phyloP scores from a whole-genome alignment of 2,113 vertebrate genomes.

The Candoia aspera region DNA sequence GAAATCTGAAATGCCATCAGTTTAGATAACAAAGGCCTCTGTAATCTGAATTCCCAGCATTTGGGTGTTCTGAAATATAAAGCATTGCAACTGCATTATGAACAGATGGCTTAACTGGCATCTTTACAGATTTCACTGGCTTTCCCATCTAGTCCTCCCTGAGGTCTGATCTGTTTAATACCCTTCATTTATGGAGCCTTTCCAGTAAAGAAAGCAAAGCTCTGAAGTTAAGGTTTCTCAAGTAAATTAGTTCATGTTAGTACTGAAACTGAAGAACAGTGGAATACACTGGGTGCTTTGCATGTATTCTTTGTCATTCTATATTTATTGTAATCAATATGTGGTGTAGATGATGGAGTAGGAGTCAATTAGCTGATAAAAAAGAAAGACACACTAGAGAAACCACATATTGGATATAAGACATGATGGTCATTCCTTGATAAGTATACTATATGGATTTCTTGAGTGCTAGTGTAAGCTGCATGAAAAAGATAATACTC shows the following conservation, averaged over 20 bases:
- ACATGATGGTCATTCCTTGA: constrained; percentile 49
- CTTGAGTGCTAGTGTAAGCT: constrained; percentile 51
- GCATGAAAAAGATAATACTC: constrained; percentile 71
- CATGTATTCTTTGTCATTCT: rapidly evolving
- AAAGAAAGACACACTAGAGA: constrained; percentile 19
- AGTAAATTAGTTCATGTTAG: neutral
- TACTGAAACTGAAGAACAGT: neutral
- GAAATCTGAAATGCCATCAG: neutral
- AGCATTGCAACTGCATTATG: neutral
- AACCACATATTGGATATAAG: constrained; percentile 54
- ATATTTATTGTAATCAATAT: neutral
- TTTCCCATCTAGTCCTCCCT: neutral
- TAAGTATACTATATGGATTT: constrained; percentile 70
- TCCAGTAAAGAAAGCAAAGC: neutral
- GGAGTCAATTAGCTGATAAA: constrained; percentile 43
- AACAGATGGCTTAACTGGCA: neutral
- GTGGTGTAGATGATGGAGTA: constrained; percentile 29
- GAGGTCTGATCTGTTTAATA: neutral
- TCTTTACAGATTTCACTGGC: neutral
- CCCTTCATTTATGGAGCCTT: neutral
- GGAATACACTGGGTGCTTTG: neutral
- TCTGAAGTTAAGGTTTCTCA: constrained; percentile 21
- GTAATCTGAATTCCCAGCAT: neutral
- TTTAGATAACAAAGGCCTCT: neutral
- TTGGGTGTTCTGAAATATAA: neutral